A percentile compares a stretch with the other conserved stretches of the same genome.
phyloP scores from a whole-genome alignment of 1,140 invertebrate genomes.

The Conus ventricosus region DNA sequence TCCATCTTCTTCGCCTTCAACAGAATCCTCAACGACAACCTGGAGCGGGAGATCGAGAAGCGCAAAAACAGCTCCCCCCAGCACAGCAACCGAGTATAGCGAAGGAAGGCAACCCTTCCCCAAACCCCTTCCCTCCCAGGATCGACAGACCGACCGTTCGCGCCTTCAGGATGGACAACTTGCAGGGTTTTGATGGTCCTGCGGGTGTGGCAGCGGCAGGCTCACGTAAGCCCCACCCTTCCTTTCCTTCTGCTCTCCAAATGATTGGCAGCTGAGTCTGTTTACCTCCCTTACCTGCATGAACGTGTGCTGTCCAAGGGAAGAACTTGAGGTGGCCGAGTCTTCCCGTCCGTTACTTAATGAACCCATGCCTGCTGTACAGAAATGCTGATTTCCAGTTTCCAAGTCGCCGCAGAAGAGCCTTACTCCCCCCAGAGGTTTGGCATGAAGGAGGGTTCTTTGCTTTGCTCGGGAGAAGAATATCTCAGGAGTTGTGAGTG shows the following conservation, averaged over 20 bases:
- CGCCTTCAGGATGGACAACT: too few relatives aligned
- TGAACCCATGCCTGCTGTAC: background rate
- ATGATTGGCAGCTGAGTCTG: background rate
- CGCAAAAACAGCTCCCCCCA: constrained; percentile 38
- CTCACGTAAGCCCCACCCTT: background rate
- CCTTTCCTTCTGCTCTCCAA: background rate
- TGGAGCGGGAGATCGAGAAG: constrained; percentile 39
- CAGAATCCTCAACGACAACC: constrained; percentile 51
- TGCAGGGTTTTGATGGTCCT: too few relatives aligned
- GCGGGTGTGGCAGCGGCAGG: too few relatives aligned
- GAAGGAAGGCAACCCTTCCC: background rate
- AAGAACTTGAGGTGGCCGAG: too few relatives aligned
- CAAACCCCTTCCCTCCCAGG: background rate
- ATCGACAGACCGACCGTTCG: too few relatives aligned
- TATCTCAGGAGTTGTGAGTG: background rate
- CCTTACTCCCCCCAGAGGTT: background rate
- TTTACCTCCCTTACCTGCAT: background rate
- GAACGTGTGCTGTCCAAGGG: background rate
- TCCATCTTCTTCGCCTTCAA: constrained; percentile 59
- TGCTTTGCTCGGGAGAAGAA: background rate
- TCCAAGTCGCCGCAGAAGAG: background rate
- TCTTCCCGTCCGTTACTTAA: background rate
- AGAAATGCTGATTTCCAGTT: background rate
- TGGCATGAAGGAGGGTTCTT: background rate
- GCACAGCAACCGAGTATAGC: constrained; percentile 19